A percentile compares a stretch with the other conserved stretches of the same genome.
Conservation (phyloP, 2,113 vertebrate genomes). For the Entosphenus tridentatus region DNA sequence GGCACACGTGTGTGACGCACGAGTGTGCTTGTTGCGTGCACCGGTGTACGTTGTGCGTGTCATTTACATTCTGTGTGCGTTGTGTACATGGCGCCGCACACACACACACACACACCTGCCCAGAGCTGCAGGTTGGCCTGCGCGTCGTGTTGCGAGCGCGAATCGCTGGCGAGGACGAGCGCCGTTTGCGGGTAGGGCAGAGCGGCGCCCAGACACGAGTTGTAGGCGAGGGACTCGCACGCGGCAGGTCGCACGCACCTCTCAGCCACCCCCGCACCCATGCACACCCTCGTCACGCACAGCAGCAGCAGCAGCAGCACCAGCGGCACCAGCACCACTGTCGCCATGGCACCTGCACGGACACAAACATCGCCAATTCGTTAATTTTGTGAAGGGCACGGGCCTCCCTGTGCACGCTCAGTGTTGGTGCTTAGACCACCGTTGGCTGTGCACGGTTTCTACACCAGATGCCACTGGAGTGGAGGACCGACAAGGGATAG, state of each 20-base stretch:
- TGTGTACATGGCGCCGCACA: neutral
- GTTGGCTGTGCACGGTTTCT: no score
- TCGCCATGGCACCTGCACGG: no score
- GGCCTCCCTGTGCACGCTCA: no score
- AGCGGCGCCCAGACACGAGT: slow-evolving; percentile 52
- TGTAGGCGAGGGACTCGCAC: slow-evolving; percentile 47
- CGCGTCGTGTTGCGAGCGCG: slow-evolving; percentile 50
- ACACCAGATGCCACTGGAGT: no score
- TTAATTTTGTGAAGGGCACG: no score
- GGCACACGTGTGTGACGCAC: neutral
- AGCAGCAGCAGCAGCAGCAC: no score
- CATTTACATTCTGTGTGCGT: neutral
- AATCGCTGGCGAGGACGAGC: slow-evolving; percentile 53
- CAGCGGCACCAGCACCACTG: no score
- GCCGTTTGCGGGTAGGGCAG: slow-evolving; percentile 66
- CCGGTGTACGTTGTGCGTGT: neutral
- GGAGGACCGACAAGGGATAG: no score
- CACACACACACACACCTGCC: slow-evolving; percentile 44
- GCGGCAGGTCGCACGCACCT: slow-evolving; percentile 39
- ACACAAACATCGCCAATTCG: no score
- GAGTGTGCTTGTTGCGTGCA: neutral
- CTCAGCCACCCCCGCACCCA: no score
- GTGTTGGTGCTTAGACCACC: no score
- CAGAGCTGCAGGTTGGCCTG: slow-evolving; percentile 60
- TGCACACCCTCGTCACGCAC: no score